These are phyloP conservation scores for Corythaeola cristata DNA, from an alignment of 2,113 vertebrate species.

Conservation along the genomic window DNA sequence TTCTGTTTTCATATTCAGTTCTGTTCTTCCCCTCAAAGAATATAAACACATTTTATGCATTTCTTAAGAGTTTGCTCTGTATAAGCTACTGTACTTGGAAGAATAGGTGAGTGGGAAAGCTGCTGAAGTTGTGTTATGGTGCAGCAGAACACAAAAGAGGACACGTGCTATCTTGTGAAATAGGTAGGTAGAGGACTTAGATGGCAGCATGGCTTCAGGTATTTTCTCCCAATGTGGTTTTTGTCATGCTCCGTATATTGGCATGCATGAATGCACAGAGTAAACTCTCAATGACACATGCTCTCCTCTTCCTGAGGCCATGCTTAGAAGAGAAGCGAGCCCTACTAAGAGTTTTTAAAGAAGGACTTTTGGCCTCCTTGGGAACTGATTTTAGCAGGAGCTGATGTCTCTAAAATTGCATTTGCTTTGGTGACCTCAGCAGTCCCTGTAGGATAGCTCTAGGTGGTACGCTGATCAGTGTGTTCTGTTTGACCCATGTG, in stretches of 20 bases:
- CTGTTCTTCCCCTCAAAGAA: too few relatives aligned
- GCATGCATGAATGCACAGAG: neutral
- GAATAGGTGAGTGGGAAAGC: neutral
- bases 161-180: neutral
- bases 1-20: too few relatives aligned
- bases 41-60: too few relatives aligned
- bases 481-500: neutral
- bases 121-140: neutral
- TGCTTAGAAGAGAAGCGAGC: neutral
- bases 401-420: neutral
- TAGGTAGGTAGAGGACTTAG: neutral
- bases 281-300: neutral
- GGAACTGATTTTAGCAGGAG: neutral
- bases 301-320: neutral
- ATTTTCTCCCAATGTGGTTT: neutral
- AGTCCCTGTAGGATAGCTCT: neutral
- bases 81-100: neutral
- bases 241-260: neutral
- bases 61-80: too few relatives aligned
- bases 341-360: neutral
- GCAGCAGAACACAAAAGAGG: neutral
- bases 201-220: neutral
- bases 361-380: neutral
- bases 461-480: fast-evolving
- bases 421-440: neutral